phyloP scores from a whole-genome alignment of 2,113 vertebrate genomes.

The Carlito syrichta region DNA sequence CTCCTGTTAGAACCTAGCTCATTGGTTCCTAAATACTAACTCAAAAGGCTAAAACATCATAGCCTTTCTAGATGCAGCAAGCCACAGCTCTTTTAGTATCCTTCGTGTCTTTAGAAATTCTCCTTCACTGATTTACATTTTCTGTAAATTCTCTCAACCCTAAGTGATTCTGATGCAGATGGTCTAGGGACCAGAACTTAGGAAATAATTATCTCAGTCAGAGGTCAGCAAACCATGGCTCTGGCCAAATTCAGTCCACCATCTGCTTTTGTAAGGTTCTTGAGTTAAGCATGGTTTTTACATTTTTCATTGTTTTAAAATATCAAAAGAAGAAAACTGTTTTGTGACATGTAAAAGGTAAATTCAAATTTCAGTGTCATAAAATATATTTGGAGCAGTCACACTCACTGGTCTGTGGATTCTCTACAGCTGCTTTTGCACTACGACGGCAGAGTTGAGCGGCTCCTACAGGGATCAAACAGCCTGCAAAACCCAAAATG shows the following conservation, averaged over 20 bases:
- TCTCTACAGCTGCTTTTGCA: background rate
- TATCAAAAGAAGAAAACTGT: background rate
- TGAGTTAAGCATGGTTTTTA: background rate
- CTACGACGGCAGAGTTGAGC: no score
- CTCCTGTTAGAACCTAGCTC: background rate
- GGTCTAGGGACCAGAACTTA: background rate
- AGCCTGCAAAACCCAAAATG: background rate
- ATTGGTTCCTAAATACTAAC: background rate
- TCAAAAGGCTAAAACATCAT: background rate
- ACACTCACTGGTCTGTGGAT: background rate
- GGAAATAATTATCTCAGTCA: background rate
- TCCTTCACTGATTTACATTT: background rate
- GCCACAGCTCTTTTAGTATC: background rate
- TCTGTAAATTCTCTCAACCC: background rate
- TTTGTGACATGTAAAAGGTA: slow-evolving; percentile 13
- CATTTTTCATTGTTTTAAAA: background rate
- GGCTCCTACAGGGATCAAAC: background rate
- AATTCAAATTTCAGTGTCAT: background rate
- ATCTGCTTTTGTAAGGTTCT: background rate
- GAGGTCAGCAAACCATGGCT: background rate
- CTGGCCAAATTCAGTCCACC: background rate
- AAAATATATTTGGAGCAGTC: background rate
- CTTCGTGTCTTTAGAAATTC: slow-evolving; percentile 2
- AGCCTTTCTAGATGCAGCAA: background rate
- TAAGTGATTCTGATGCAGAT: background rate